phyloP scores from a whole-genome alignment of 2,797 vertebrate species.

The Cyclura pinguis region DNA sequence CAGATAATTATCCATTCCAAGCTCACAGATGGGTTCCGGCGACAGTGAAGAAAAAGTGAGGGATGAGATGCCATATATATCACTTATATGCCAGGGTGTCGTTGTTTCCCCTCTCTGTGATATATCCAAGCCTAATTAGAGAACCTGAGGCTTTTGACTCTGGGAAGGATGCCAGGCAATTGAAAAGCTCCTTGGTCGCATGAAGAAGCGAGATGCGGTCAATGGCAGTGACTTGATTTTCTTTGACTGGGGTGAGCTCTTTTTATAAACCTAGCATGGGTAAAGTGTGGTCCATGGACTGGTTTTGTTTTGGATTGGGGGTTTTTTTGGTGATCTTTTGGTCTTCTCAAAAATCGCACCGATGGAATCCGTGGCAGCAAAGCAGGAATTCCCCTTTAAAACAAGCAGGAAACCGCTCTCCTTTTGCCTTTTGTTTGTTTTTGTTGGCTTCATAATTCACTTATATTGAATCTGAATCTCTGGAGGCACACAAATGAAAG shows the following conservation, averaged over 20 bases:
- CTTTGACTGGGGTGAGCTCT: conserved; percentile 8
- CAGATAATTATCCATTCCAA: conserved; percentile 46
- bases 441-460: neutral
- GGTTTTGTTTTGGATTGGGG: too few species aligned
- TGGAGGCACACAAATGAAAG: neutral
- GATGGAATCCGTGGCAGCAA: too few species aligned
- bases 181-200: conserved; percentile 54
- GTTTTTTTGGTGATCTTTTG: too few species aligned
- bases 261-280: neutral
- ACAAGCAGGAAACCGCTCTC: neutral
- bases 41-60: conserved; percentile 50
- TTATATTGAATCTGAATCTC: neutral
- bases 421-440: conserved; percentile 3
- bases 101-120: conserved; percentile 54
- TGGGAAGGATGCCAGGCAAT: conserved; percentile 15
- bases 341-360: neutral
- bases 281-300: neutral
- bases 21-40: conserved; percentile 47
- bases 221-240: neutral
- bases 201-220: conserved; percentile 44
- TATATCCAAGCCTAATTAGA: conserved; percentile 51
- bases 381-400: neutral
- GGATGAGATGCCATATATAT: conserved; percentile 32
- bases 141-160: conserved; percentile 59
- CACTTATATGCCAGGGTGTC: conserved; percentile 44